Conservation (phyloP, 1,140 invertebrate species). For the Drosophila nikananu region DNA sequence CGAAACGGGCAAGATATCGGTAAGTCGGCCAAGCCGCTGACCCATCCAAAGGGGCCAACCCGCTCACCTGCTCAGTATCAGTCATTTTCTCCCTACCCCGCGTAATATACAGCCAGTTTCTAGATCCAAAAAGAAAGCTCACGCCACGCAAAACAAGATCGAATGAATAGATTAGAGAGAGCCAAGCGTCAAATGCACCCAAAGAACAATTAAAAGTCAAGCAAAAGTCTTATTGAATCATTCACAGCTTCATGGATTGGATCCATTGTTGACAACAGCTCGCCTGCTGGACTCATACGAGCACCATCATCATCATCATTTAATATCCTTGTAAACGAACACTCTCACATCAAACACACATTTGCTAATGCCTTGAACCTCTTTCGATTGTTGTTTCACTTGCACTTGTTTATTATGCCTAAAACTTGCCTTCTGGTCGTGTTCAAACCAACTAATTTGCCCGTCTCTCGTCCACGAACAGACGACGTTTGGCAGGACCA, state of each 20-base stretch:
- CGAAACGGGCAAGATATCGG: slow-evolving; percentile 84
- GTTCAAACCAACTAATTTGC: slow-evolving; percentile 62
- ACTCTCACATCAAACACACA: slow-evolving; percentile 4
- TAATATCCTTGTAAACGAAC: neutral
- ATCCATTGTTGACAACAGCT: slow-evolving; percentile 29
- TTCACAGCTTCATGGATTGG: slow-evolving; percentile 40
- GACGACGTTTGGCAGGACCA: slow-evolving; percentile 92
- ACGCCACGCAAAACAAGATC: neutral
- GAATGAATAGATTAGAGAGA: slow-evolving; percentile 22
- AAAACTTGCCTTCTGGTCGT: neutral
- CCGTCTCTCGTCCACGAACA: slow-evolving; percentile 76
- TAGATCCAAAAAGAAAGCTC: slow-evolving; percentile 8
- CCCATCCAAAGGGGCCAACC: neutral
- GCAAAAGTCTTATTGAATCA: slow-evolving; percentile 38
- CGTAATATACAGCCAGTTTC: neutral
- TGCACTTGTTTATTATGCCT: slow-evolving; percentile 30
- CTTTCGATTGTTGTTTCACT: slow-evolving; percentile 37
- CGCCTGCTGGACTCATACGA: slow-evolving; percentile 48
- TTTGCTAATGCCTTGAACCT: slow-evolving; percentile 39
- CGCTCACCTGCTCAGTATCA: neutral
- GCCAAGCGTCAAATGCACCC: slow-evolving; percentile 51
- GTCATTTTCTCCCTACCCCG: neutral
- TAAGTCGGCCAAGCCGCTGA: slow-evolving; percentile 70
- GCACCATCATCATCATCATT: slow-evolving; percentile 3
- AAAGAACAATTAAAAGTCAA: slow-evolving; percentile 21